Conservation (phyloP, 2,113 vertebrate species). For the Gnathonemus longibarbis region DNA sequence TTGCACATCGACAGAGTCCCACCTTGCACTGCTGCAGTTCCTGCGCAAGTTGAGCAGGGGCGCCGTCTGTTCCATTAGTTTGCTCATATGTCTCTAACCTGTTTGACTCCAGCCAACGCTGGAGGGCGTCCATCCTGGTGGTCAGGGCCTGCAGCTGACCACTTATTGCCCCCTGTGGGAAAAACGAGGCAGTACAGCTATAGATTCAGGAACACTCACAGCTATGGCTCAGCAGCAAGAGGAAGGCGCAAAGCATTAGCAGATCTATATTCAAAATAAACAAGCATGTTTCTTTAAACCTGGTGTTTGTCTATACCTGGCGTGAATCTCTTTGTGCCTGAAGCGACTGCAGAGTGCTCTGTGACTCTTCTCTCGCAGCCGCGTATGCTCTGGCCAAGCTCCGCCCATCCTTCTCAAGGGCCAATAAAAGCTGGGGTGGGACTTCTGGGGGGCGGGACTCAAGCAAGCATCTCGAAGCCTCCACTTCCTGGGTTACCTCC, state of each 20-base stretch:
- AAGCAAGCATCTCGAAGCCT: slow-evolving; percentile 61
- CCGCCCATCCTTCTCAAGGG: slow-evolving; percentile 83
- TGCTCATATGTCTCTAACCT: slow-evolving; percentile 39
- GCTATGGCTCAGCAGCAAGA: neutral
- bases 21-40: slow-evolving; percentile 66
- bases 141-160: slow-evolving; percentile 55
- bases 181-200: neutral
- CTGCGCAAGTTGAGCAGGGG: slow-evolving; percentile 36
- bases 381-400: slow-evolving; percentile 76
- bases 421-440: slow-evolving; percentile 77
- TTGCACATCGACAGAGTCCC: slow-evolving; percentile 24
- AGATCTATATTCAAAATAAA: neutral
- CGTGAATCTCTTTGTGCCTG: slow-evolving; percentile 51
- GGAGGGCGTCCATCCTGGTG: slow-evolving; percentile 60
- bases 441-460: slow-evolving; percentile 66
- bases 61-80: slow-evolving; percentile 21
- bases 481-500: slow-evolving; percentile 66
- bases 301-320: slow-evolving; percentile 57
- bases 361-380: slow-evolving; percentile 60
- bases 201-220: neutral
- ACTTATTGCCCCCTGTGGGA: slow-evolving; percentile 50
- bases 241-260: neutral
- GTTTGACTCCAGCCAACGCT: slow-evolving; percentile 60
- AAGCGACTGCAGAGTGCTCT: slow-evolving; percentile 63
- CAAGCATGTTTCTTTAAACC: neutral